Evolutionary conservation across 2,888 invertebrate genomes (phyloP), one percentile per base, ranked within the genome.

Genomic region (Geotrupes spiniger): DNA sequence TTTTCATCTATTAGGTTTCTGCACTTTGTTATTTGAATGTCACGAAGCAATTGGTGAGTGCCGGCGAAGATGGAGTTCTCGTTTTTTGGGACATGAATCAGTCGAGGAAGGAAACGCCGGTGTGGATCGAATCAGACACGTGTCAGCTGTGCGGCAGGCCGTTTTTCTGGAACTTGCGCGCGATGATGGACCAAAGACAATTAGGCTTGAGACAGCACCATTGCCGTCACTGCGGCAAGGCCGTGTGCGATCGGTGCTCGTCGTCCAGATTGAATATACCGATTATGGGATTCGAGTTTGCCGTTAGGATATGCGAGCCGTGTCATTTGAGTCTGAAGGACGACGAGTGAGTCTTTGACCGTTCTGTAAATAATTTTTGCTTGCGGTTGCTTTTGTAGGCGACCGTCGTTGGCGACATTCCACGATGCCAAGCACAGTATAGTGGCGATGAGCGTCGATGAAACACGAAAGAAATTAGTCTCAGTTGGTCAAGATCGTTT

Each of bases 91-190:
- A 95, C 73, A 94, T 97, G 93, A 84, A 83, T 43, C 84, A 87
- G 44, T 82, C 84, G 65, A 80, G 97, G 42, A 83, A 87, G 64
- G 94, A 95, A 81, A 96, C 96, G 0, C 96, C 98, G 9, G 87
- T 87, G 52, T 99, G 99, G 99, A 83, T 85, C 55, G 96, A 97
- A 69, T 87, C 92, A 31, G 97, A 98, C 73, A 80, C 85, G 31
- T 99, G 99, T 72, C 89, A 98, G 78, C 79, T 92, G 49, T 99
- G 99, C 72, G 85, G 87, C 42, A 81, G 89, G 51, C 99, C 99
- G 14, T 99, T 99, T 77, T 98, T 98, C 75, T 99, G 99, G 99
- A 99, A 99, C 74, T 82, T 99, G 42, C 83, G 91, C 54, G 93
- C 92, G 8, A 99, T 99, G 97, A 94, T 98, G 90, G 94, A 97